Base-by-base conservation (phyloP, 2,888 invertebrate species). In the Polylopha cassiicola region DNA sequence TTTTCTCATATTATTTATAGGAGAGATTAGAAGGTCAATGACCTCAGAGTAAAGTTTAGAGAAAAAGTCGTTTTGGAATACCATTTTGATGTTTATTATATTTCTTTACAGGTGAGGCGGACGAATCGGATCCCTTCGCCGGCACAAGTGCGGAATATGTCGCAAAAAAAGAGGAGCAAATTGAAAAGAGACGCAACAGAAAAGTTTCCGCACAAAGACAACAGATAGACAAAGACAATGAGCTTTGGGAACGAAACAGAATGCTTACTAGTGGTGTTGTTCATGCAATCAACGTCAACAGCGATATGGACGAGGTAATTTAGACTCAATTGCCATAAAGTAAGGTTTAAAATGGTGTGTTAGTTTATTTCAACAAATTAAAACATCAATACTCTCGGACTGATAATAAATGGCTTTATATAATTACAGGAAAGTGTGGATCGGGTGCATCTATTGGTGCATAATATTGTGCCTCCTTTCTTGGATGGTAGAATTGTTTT, bases 381-480 rank as follows among this genome's bases (percentile, higher is more conserved):
- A 3, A 24, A 1, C 8, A 13, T 6, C 3, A 14, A 11, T 9
- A 10, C 4, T 16, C 5, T 18, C 15, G 14, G 15, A 7, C 14
- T 0, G 7, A 24, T 17, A 1, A 13, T 27, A 13, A 27, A 3
- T 27, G 7, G 8, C 6, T 13, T 11, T 23, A 14, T 33, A 38
- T 26, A 43, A 29, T 60, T 56, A 2, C 65, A 86, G 86, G 97
- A 98, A 71, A 95, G 92, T 26, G 92, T 97, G 41, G 97, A 97
- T 46, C 87, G 98, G 24, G 98, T 99, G 0, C 98, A 99, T 81
- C 85, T 99, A 9, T 79, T 99, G 4, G 99, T 99, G 0, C 98
- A 98, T 73, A 99, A 99, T 68, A 97, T 99, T 41, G 95, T 99
- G 4, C 99, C 99, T 0, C 99, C 99, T 0, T 99, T 99, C 80